Percentiles rank a stretch among this genome's conserved stretches.
Conservation (phyloP, 2,888 invertebrate genomes). For the Metopia argyrocephala region DNA sequence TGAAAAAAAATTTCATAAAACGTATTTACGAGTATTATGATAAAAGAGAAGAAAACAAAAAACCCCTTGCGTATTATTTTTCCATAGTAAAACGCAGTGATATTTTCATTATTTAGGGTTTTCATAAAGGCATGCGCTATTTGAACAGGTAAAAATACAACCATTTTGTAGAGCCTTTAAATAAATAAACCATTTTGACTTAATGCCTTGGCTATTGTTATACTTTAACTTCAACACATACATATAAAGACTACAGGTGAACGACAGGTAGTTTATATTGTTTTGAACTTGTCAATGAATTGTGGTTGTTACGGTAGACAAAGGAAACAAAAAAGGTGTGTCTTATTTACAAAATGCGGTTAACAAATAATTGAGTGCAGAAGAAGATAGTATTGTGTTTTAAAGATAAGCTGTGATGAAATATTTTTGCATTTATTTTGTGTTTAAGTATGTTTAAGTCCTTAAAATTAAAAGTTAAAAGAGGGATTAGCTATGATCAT, state of each 20-base stretch:
- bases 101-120: background rate
- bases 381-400: no score
- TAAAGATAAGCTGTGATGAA: no score
- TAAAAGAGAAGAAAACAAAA: background rate
- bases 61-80: background rate
- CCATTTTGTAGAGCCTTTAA: background rate
- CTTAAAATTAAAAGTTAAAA: no score
- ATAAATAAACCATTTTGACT: no score
- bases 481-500: no score
- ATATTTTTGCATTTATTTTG: no score
- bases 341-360: background rate
- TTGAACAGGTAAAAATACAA: background rate
- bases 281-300: background rate
- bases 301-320: background rate
- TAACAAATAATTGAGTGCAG: background rate
- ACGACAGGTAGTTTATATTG: background rate
- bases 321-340: background rate
- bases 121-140: background rate
- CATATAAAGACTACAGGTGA: background rate
- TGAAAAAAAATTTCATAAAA: constrained; percentile 6
- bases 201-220: no score
- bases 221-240: no score
- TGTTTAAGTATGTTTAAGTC: no score
- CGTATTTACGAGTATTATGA: background rate
- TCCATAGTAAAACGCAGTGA: background rate